These are phyloP conservation scores for Carassius carassius DNA, from an alignment of 2,113 vertebrate species.

Conservation along the genomic window DNA sequence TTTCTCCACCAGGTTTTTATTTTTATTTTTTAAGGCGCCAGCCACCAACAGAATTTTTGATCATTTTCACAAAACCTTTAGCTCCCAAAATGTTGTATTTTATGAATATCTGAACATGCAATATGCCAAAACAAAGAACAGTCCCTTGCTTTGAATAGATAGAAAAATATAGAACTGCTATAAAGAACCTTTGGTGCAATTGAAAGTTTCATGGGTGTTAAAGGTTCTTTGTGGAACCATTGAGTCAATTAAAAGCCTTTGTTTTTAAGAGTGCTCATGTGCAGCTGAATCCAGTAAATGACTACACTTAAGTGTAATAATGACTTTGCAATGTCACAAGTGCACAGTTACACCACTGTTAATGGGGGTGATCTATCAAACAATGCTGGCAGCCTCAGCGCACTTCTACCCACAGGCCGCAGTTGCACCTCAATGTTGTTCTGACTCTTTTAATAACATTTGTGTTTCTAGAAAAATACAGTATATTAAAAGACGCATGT, in stretches of 20 bases:
- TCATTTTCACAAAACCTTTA: no score
- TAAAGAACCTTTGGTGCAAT: no score
- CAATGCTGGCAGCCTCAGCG: conserved; percentile 11
- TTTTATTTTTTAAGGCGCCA: no score
- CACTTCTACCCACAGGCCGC: not conserved
- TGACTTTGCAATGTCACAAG: conserved; percentile 19
- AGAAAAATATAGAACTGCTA: no score
- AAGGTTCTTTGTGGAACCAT: not conserved
- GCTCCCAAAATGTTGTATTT: no score
- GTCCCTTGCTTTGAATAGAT: no score
- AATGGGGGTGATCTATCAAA: conserved; percentile 14
- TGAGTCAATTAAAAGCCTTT: no score
- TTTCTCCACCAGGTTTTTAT: no score
- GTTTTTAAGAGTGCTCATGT: not conserved
- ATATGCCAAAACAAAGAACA: no score
- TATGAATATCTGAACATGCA: no score
- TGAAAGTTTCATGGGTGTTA: no score
- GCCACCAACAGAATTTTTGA: no score
- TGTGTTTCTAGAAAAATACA: not conserved
- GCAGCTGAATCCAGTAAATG: not conserved
- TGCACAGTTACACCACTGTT: conserved; percentile 1
- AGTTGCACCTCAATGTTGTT: conserved; percentile 26
- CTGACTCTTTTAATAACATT: conserved; percentile 4
- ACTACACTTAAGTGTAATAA: not conserved
- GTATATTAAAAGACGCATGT: not conserved